phyloP scores from a whole-genome alignment of 2,113 vertebrate genomes.

The Kryptolebias marmoratus region DNA sequence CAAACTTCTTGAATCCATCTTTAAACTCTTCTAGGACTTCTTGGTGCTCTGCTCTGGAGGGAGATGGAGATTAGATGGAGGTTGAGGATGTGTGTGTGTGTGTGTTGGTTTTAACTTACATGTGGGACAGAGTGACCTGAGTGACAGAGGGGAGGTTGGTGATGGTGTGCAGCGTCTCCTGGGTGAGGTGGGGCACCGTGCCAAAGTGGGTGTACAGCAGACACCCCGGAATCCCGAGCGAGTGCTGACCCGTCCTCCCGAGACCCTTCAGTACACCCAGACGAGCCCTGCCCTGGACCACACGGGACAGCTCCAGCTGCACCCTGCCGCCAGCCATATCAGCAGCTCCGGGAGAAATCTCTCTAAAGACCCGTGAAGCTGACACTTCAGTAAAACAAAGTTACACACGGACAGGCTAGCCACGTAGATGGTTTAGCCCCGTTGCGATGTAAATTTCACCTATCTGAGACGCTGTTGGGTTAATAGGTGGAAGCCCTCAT shows the following conservation, averaged over 20 bases:
- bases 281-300: constrained; percentile 82
- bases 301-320: constrained; percentile 84
- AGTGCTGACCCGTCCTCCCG: constrained; percentile 75
- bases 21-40: constrained; percentile 94
- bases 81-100: neutral
- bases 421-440: constrained; percentile 35
- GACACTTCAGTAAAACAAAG: neutral
- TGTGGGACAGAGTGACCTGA: constrained; percentile 84
- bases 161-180: constrained; percentile 84
- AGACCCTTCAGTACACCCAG: constrained; percentile 85
- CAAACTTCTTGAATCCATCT: constrained; percentile 90
- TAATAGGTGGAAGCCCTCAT: neutral
- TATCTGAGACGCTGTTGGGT: neutral
- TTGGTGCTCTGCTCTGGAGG: constrained; percentile 88
- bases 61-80: neutral
- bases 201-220: constrained; percentile 90
- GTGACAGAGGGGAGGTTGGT: constrained; percentile 83
- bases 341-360: neutral
- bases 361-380: neutral
- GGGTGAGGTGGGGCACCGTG: constrained; percentile 90
- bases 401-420: constrained; percentile 14
- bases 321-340: constrained; percentile 69
- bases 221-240: constrained; percentile 88
- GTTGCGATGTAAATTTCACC: neutral
- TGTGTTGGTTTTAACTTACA: constrained; percentile 79